Conservation (phyloP, 2,113 vertebrate genomes). For the Macrotus californicus region DNA sequence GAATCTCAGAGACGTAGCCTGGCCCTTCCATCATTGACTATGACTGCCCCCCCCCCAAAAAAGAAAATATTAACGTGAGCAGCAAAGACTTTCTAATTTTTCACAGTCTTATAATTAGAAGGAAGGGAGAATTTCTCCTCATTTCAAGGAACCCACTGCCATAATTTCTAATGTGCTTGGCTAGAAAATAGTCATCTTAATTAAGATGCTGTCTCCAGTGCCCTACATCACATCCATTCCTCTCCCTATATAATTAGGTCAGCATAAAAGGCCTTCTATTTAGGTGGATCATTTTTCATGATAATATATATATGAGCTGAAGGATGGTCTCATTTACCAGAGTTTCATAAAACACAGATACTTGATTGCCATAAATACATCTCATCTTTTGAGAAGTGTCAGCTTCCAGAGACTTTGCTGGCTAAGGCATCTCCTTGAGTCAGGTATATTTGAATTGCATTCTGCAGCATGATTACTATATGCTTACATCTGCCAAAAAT, state of each 20-base stretch:
- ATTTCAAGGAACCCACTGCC: background rate
- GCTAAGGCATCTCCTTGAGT: background rate
- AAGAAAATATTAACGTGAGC: background rate
- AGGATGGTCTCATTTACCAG: background rate
- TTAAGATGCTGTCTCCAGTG: background rate
- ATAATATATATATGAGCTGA: background rate
- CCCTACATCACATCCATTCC: background rate
- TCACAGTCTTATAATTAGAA: background rate
- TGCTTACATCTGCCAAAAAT: conserved; percentile 26
- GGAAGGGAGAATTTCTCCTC: background rate
- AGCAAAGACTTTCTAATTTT: background rate
- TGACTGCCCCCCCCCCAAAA: background rate
- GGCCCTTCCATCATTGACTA: background rate
- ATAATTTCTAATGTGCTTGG: background rate
- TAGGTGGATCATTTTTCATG: background rate
- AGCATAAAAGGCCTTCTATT: background rate
- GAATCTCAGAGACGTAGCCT: background rate
- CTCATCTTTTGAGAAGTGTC: background rate
- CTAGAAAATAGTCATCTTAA: background rate
- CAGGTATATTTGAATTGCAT: background rate
- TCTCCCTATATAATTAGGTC: background rate
- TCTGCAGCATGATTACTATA: background rate
- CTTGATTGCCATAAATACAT: background rate
- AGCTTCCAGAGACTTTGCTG: background rate
- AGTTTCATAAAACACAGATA: background rate